These are phyloP conservation scores for Mycalesis mineus DNA, from an alignment of 2,888 invertebrate genomes.

Conservation along the genomic window DNA sequence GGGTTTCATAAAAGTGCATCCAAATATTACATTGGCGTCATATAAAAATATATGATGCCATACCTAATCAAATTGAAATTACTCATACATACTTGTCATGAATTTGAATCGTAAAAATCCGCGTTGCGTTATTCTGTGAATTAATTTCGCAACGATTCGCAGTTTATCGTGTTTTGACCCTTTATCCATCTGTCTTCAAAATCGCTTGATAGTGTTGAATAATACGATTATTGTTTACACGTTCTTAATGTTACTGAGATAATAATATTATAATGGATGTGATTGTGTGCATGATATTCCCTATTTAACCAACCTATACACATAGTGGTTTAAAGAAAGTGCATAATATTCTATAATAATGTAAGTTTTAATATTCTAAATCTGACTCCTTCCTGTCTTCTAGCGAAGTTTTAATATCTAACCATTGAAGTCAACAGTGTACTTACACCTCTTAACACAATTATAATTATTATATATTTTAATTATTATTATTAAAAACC, in stretches of 20 bases:
- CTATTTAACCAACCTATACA: conserved; percentile 30
- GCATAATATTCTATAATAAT: conserved; percentile 26
- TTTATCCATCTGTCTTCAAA: too few relatives aligned
- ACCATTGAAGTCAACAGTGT: background rate
- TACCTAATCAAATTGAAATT: too few relatives aligned
- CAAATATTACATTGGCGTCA: too few relatives aligned
- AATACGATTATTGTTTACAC: conserved; percentile 23
- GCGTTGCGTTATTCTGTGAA: too few relatives aligned
- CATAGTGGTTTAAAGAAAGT: conserved; percentile 29
- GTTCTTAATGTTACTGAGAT: conserved; percentile 20
- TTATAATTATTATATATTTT: background rate
- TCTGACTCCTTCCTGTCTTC: conserved; percentile 60
- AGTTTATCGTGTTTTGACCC: too few relatives aligned
- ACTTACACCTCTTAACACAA: background rate
- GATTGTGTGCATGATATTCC: conserved; percentile 24
- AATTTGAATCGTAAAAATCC: too few relatives aligned
- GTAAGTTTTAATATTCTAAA: conserved; percentile 52
- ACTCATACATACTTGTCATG: too few relatives aligned
- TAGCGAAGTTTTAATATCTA: conserved; percentile 30
- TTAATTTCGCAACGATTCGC: too few relatives aligned
- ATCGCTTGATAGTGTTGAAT: background rate
- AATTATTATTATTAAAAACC: too few relatives aligned
- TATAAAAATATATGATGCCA: too few relatives aligned
- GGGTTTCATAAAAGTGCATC: too few relatives aligned
- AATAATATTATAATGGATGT: conserved; percentile 9